A percentile compares a stretch with the other conserved stretches of the same genome.
phyloP scores from a whole-genome alignment of 1,140 invertebrate species.

The Drosophila albomicans region DNA sequence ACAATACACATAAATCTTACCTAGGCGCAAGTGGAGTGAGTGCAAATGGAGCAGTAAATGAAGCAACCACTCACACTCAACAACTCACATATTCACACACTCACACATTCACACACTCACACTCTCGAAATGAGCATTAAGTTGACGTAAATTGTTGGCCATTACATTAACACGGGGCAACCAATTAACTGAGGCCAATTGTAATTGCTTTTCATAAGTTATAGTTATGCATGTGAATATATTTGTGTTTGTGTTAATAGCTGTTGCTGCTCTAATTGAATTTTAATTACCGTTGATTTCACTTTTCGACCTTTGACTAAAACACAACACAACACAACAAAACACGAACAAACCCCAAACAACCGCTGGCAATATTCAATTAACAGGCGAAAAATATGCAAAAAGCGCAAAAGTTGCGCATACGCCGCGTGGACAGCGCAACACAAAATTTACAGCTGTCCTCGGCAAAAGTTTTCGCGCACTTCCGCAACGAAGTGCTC shows the following conservation, averaged over 20 bases:
- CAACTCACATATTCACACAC: constrained; percentile 16
- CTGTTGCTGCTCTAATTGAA: constrained; percentile 67
- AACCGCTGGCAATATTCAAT: constrained; percentile 30
- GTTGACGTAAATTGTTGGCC: constrained; percentile 84
- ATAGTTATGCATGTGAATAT: constrained; percentile 18
- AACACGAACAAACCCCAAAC: neutral
- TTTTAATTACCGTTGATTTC: constrained; percentile 76
- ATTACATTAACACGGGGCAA: constrained; percentile 77
- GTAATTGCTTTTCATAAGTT: constrained; percentile 66
- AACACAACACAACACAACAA: neutral
- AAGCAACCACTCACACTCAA: constrained; percentile 45
- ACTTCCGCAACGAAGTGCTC: constrained; percentile 37
- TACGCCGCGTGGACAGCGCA: constrained; percentile 50
- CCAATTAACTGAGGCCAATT: constrained; percentile 70
- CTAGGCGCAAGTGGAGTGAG: constrained; percentile 58
- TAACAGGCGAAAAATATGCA: constrained; percentile 40
- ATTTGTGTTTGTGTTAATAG: constrained; percentile 11
- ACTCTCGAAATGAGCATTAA: constrained; percentile 74
- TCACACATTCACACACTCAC: constrained; percentile 15
- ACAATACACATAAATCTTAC: constrained; percentile 72
- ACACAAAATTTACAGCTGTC: constrained; percentile 50
- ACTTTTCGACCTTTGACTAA: constrained; percentile 54
- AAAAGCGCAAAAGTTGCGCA: constrained; percentile 59
- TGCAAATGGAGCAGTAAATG: constrained; percentile 71
- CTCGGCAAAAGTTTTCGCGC: constrained; percentile 56